phyloP scores from a whole-genome alignment of 2,797 vertebrate species.

The Sparus aurata region DNA sequence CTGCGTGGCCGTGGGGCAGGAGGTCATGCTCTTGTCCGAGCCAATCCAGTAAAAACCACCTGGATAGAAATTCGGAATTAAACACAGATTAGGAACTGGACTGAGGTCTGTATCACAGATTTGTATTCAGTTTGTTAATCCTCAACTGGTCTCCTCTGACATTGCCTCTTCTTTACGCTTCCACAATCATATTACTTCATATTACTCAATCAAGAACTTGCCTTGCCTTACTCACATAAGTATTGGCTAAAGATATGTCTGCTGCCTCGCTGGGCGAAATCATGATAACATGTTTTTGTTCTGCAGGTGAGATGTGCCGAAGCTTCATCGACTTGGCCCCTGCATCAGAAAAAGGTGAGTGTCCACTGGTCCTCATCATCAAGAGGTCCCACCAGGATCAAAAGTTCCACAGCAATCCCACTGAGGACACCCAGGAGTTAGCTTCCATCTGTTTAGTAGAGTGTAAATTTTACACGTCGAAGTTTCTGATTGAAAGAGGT shows the following conservation, averaged over 20 bases:
- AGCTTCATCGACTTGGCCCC: conserved; percentile 97
- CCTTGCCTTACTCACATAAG: no score
- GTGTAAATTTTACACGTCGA: neutral
- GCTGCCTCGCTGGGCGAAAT: neutral
- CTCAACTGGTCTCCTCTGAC: conserved; percentile 1
- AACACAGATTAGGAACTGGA: conserved; percentile 22
- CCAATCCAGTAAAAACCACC: conserved; percentile 33
- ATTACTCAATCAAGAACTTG: neutral
- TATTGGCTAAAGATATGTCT: neutral
- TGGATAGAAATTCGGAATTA: conserved; percentile 32
- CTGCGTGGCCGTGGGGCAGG: neutral
- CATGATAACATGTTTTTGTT: conserved; percentile 27
- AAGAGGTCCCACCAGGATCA: neutral
- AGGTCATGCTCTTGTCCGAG: conserved; percentile 12
- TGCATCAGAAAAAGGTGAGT: conserved; percentile 94
- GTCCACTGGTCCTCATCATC: no score
- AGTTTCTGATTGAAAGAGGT: neutral
- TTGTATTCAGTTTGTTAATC: conserved; percentile 28
- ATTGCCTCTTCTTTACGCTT: neutral
- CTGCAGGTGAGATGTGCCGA: conserved; percentile 92
- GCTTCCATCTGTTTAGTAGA: neutral
- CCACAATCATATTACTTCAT: neutral
- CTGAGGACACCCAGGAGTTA: neutral
- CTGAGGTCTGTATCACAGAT: conserved; percentile 9
- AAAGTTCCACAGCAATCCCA: neutral